Conservation (phyloP, 2,888 invertebrate genomes). For the Lysandra bellargus region DNA sequence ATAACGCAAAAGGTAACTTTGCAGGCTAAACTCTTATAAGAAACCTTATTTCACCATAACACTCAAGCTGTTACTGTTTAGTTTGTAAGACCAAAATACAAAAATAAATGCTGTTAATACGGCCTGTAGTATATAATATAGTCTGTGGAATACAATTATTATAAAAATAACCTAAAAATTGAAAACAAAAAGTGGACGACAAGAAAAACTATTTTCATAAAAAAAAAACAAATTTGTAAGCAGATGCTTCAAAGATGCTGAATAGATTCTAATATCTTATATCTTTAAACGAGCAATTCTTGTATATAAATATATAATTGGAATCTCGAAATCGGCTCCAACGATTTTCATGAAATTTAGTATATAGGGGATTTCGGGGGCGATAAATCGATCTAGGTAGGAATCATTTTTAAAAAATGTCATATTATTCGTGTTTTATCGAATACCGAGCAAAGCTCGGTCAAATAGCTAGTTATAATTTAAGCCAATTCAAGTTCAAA, state of each 20-base stretch:
- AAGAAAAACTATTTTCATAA: not conserved
- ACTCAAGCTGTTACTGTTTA: not conserved
- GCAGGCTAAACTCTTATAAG: not conserved
- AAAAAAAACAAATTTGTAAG: not conserved
- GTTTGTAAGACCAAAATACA: not conserved
- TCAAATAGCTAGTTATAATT: not conserved
- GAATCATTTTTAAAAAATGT: no score
- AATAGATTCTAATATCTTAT: not conserved
- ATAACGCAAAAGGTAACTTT: conserved; percentile 16
- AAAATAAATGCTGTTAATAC: not conserved
- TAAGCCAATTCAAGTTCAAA: not conserved
- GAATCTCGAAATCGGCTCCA: no score
- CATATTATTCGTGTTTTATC: no score
- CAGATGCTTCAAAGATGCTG: not conserved
- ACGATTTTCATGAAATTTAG: no score
- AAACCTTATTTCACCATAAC: not conserved
- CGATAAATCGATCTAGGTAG: no score
- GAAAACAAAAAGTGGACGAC: not conserved
- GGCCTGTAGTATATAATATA: not conserved
- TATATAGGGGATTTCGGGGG: no score
- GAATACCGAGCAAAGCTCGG: no score
- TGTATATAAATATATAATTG: no score
- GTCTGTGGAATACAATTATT: no score
- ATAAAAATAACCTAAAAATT: no score
- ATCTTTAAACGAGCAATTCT: no score